Evolutionary conservation across 2,797 vertebrate species (phyloP), one percentile per base, ranked within the genome.

Genomic region (Neosalanx taihuensis): DNA sequence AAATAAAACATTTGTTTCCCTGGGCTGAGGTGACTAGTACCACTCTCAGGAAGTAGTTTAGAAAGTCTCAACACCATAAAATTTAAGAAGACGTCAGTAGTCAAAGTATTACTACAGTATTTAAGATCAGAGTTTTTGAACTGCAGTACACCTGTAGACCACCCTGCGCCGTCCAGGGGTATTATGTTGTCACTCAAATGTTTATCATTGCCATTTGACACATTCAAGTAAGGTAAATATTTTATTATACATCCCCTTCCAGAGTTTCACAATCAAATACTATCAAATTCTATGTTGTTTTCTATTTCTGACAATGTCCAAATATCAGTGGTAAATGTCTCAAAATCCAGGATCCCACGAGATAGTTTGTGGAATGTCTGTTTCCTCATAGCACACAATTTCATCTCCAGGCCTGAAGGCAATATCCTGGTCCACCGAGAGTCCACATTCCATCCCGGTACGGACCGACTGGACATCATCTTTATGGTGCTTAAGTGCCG

Each of bases 311-410:
- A 56, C 18, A n/a, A 6, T 56, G 4, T 56, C 15, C 51, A 56
- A 56, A 56, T n/a, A n/a, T 56, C 51, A 56, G 18, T n/a, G 51
- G 51, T 56, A 23, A 46, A 59, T 79, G 23, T 23, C 77, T 90
- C 90, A 98, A 91, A 98, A 98, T 69, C 96, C 96, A 0, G 97
- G 96, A 72, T 97, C 89, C 97, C 97, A 99, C n/a, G 93, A 92
- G 18, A 91, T 96, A 79, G 78, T 92, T 78, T 92, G 92, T 0
- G 72, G 81, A 0, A 81, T 49, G 35, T 93, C 84, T 46, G 86
- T 84, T 76, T 95, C 91, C 84, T 93, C 92, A 0, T 93, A 95
- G 79, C 97, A 99, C 64, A 94, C 18, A 0, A 99, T 83, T 81
- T 90, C 74, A 71, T 99, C 97, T 64, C 97, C 96, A 5, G 88